phyloP scores from a whole-genome alignment of 2,113 vertebrate genomes.

The Channa maculata region DNA sequence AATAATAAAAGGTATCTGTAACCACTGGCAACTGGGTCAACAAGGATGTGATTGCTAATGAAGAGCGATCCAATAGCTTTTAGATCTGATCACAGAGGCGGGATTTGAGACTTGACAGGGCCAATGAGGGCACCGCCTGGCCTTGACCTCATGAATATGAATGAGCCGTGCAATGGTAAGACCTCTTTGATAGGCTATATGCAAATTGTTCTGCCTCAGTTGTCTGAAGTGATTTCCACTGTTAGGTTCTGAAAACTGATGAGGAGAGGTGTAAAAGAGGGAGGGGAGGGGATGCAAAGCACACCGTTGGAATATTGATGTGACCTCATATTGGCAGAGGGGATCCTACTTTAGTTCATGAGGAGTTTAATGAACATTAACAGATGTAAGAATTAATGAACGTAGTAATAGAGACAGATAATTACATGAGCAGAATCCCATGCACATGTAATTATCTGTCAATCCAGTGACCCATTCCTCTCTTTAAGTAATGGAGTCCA shows the following conservation, averaged over 20 bases:
- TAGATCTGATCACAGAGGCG: conserved; percentile 60
- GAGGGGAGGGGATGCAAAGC: conserved; percentile 1
- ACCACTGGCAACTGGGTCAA: conserved; percentile 43
- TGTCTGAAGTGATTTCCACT: conserved; percentile 74
- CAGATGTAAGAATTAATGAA: conserved; percentile 19
- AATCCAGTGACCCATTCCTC: conserved; percentile 1
- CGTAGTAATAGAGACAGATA: conserved; percentile 10
- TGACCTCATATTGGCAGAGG: neutral
- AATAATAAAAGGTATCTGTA: conserved; percentile 22
- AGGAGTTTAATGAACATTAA: conserved; percentile 20
- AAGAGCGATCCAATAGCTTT: conserved; percentile 58
- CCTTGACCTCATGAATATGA: conserved; percentile 73
- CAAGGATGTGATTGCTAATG: conserved; percentile 42
- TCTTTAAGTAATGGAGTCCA: conserved; percentile 15
- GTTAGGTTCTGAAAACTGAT: conserved; percentile 49
- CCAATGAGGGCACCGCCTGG: conserved; percentile 61
- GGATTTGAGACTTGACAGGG: conserved; percentile 52
- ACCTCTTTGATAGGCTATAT: conserved; percentile 67
- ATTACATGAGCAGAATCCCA: conserved; percentile 11
- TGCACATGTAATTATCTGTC: neutral
- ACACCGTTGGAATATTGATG: conserved; percentile 52
- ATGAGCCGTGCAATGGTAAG: conserved; percentile 47
- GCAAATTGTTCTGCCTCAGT: conserved; percentile 69
- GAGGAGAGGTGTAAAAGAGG: conserved; percentile 29
- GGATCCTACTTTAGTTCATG: conserved; percentile 18